phyloP scores from a whole-genome alignment of 2,888 invertebrate species.

The Trachelus troglodyta region DNA sequence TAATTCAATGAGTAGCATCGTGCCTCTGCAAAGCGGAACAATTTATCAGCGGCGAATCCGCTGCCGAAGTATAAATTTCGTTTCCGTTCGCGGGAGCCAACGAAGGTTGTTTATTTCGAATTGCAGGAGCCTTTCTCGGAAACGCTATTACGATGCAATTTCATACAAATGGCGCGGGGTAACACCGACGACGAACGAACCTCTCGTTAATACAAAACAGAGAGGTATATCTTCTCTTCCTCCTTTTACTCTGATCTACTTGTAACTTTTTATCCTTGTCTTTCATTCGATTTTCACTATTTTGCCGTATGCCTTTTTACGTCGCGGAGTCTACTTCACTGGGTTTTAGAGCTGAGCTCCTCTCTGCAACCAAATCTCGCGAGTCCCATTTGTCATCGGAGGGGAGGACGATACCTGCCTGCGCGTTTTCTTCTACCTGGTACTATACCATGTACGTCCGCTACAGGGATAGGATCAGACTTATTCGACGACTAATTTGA shows the following conservation, averaged over 20 bases:
- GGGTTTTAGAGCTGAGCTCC: neutral
- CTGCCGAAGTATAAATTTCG: slow-evolving; percentile 15
- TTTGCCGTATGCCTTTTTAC: neutral
- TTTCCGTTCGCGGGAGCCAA: slow-evolving; percentile 10
- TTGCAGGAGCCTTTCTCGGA: slow-evolving; percentile 15
- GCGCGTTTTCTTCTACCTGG: neutral
- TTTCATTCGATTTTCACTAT: neutral
- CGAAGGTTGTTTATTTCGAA: neutral
- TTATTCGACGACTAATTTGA: neutral
- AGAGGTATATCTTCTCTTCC: slow-evolving; percentile 14
- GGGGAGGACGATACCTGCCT: neutral
- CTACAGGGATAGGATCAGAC: neutral
- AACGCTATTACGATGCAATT: slow-evolving; percentile 28
- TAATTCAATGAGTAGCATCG: neutral
- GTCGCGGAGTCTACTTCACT: neutral
- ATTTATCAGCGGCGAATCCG: neutral
- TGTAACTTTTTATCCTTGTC: neutral
- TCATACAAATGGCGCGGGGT: slow-evolving; percentile 21
- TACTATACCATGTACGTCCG: neutral
- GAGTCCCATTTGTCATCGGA: slow-evolving; percentile 1
- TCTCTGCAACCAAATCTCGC: neutral
- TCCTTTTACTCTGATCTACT: neutral
- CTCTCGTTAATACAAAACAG: slow-evolving; percentile 30
- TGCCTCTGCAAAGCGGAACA: neutral
- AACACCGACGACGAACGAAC: slow-evolving; percentile 14